These are phyloP conservation scores for Falcunculus frontatus DNA, from an alignment of 2,113 vertebrate genomes.

Conservation along the genomic window DNA sequence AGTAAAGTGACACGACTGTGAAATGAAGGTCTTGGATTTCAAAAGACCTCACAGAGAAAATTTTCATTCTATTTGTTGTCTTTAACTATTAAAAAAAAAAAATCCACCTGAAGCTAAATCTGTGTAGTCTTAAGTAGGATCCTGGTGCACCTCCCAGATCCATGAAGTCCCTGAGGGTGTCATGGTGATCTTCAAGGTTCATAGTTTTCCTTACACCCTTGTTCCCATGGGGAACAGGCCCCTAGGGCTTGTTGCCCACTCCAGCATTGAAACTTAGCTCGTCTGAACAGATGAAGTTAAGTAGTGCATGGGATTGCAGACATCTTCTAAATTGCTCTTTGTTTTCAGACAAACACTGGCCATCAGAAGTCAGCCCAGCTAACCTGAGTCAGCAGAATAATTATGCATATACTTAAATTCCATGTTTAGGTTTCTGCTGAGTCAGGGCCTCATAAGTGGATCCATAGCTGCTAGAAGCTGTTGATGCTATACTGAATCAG, in stretches of 20 bases:
- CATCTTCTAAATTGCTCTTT: neutral
- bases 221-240: neutral
- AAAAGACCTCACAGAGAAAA: neutral
- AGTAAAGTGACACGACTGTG: neutral
- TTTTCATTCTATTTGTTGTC: neutral
- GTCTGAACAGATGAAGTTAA: neutral
- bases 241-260: neutral
- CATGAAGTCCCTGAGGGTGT: neutral
- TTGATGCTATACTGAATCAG: neutral
- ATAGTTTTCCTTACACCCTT: neutral
- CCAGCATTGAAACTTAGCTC: neutral
- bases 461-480: neutral
- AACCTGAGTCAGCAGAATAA: conserved; percentile 14
- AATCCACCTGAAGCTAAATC: neutral
- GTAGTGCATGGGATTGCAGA: neutral
- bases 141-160: neutral
- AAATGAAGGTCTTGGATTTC: neutral
- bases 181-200: neutral
- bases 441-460: neutral
- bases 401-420: neutral
- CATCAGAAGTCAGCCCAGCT: neutral
- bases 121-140: neutral
- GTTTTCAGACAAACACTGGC: neutral
- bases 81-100: neutral
- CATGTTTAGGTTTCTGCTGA: conserved; percentile 2